Conservation (phyloP, 2,888 invertebrate species). For the Aspidiotus destructor region DNA sequence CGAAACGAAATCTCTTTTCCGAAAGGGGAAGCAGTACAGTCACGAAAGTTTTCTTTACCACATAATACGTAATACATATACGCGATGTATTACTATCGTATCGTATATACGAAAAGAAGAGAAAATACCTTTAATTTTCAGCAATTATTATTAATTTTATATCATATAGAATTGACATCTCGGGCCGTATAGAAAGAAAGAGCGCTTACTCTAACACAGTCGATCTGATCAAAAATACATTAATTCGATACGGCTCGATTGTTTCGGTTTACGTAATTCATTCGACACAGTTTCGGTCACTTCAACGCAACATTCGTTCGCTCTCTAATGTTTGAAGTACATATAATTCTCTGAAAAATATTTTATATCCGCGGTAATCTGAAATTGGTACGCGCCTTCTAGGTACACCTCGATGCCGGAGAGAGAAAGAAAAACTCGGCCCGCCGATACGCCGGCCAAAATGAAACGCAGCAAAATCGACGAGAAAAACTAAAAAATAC, state of each 20-base stretch:
- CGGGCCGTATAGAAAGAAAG: not conserved
- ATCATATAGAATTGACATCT: not conserved
- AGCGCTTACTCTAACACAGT: not conserved
- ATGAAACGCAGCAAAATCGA: no score
- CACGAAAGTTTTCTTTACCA: not conserved
- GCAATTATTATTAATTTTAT: slow-evolving; percentile 2
- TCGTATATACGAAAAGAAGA: not conserved
- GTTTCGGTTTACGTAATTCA: slow-evolving; percentile 19
- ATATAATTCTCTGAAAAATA: no score
- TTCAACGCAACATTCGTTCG: slow-evolving; percentile 3
- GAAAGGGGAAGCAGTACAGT: not conserved
- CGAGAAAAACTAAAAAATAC: no score
- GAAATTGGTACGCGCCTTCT: not conserved
- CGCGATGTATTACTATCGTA: not conserved
- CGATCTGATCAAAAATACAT: slow-evolving; percentile 3
- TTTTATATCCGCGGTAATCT: not conserved
- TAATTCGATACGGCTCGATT: slow-evolving; percentile 19
- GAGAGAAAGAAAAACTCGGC: no score
- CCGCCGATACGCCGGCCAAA: no score
- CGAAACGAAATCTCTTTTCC: not conserved
- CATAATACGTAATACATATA: not conserved
- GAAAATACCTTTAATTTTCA: slow-evolving; percentile 2
- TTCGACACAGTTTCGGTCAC: slow-evolving; percentile 28
- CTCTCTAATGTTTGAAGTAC: not conserved
- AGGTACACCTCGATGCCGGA: not conserved